These are phyloP conservation scores for Archips xylosteana DNA, from an alignment of 2,888 invertebrate species.

Conservation along the genomic window DNA sequence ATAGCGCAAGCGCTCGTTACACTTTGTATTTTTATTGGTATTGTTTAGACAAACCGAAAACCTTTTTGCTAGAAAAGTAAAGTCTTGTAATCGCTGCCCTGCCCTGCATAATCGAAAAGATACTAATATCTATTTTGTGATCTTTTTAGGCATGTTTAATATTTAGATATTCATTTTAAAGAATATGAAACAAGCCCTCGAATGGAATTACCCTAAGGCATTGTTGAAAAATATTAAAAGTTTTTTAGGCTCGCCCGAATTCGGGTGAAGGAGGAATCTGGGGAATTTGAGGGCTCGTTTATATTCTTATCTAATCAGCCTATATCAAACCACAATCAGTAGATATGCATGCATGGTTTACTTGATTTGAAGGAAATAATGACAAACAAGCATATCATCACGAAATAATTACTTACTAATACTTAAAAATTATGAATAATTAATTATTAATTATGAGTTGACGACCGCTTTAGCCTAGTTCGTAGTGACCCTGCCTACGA, in stretches of 20 bases:
- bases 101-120: too few species aligned
- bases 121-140: background rate
- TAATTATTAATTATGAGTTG: too few species aligned
- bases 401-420: background rate
- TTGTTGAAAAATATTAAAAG: constrained; percentile 55
- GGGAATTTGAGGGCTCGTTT: constrained; percentile 12
- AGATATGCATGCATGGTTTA: background rate
- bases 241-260: constrained; percentile 47
- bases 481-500: too few species aligned
- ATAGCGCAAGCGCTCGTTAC: background rate
- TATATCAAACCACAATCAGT: background rate
- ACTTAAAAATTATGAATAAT: too few species aligned
- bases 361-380: too few species aligned
- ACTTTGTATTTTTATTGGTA: background rate
- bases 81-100: background rate
- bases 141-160: background rate
- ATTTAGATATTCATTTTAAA: constrained; percentile 20
- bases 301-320: background rate
- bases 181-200: constrained; percentile 43
- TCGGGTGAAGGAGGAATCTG: constrained; percentile 19
- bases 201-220: constrained; percentile 45
- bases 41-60: background rate
- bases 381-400: background rate
- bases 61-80: constrained; percentile 3
- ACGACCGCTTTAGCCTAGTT: too few species aligned